phyloP scores from a whole-genome alignment of 2,888 invertebrate genomes.

The Idaea aversata region DNA sequence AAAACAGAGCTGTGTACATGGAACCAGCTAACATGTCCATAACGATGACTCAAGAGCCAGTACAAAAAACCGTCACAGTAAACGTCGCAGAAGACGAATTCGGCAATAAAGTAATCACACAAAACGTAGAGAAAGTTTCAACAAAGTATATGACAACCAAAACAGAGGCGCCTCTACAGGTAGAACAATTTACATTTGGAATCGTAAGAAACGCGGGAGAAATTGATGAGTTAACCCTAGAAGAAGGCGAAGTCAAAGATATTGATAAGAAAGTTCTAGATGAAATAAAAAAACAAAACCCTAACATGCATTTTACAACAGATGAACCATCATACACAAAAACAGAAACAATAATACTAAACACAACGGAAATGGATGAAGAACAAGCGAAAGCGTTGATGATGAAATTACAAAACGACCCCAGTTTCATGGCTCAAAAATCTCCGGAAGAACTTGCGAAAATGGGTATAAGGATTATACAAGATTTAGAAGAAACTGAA shows the following conservation, averaged over 20 bases:
- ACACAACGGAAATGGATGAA: slow-evolving; percentile 72
- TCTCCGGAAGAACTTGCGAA: slow-evolving; percentile 67
- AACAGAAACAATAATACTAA: slow-evolving; percentile 78
- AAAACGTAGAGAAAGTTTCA: slow-evolving; percentile 70
- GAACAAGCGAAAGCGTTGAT: slow-evolving; percentile 69
- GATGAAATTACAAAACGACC: slow-evolving; percentile 71
- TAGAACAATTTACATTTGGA: slow-evolving; percentile 73
- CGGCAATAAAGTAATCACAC: slow-evolving; percentile 74
- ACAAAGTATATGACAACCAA: slow-evolving; percentile 66
- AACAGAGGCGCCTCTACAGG: slow-evolving; percentile 69
- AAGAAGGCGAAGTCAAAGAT: slow-evolving; percentile 69
- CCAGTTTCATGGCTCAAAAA: slow-evolving; percentile 71
- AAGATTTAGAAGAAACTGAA: slow-evolving; percentile 67
- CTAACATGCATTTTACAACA: slow-evolving; percentile 70
- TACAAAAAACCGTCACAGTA: slow-evolving; percentile 74
- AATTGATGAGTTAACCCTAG: slow-evolving; percentile 61
- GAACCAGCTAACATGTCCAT: slow-evolving; percentile 69
- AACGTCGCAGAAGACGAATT: slow-evolving; percentile 74
- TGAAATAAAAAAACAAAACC: slow-evolving; percentile 70
- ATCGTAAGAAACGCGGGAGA: slow-evolving; percentile 62
- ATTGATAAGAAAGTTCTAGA: slow-evolving; percentile 67
- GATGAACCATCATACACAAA: slow-evolving; percentile 71
- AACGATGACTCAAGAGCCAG: slow-evolving; percentile 73
- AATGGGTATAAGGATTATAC: slow-evolving; percentile 66
- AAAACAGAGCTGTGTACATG: slow-evolving; percentile 67